Conservation (phyloP, 2,113 vertebrate species). For the Hyaena hyaena region DNA sequence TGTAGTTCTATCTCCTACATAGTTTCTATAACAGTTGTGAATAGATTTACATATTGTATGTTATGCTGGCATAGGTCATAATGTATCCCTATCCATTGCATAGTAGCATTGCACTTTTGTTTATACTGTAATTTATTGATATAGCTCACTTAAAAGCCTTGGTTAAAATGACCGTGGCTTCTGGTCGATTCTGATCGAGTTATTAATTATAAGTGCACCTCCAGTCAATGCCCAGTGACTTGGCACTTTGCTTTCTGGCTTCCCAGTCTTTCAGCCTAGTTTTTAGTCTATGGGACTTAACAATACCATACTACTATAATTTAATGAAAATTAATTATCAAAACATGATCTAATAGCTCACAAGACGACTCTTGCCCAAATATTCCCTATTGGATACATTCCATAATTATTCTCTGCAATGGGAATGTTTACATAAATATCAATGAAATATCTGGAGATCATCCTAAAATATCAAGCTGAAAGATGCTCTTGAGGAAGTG, state of each 20-base stretch:
- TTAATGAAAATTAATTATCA: constrained; percentile 38
- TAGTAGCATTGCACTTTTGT: neutral
- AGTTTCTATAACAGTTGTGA: neutral
- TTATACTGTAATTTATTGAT: neutral
- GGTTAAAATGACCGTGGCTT: neutral
- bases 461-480: neutral
- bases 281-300: constrained; percentile 20
- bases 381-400: neutral
- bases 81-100: neutral
- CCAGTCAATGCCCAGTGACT: neutral
- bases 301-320: neutral
- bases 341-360: neutral
- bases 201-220: neutral
- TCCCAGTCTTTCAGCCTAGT: neutral
- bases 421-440: neutral
- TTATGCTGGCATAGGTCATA: neutral
- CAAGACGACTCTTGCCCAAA: neutral
- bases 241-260: neutral
- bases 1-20: constrained; percentile 9
- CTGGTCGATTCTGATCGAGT: neutral
- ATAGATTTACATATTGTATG: neutral
- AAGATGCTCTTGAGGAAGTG: constrained; percentile 9
- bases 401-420: neutral
- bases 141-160: neutral
- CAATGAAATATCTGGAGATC: neutral